These are phyloP conservation scores for Spilarctia lutea DNA, from an alignment of 2,888 invertebrate species.

Conservation along the genomic window DNA sequence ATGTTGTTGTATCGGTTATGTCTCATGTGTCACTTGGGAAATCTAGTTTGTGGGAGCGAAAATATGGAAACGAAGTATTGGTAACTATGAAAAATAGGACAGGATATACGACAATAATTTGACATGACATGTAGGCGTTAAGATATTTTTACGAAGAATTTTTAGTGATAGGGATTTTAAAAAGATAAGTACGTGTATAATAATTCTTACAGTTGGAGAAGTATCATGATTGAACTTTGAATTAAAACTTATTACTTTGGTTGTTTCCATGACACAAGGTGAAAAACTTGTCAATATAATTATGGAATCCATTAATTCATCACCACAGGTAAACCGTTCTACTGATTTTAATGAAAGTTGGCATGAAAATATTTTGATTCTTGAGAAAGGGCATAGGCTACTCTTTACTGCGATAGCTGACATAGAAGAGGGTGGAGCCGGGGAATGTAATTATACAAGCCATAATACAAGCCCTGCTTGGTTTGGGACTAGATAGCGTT, in stretches of 20 bases:
- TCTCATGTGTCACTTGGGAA: constrained; percentile 40
- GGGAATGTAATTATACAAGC: too few relatives aligned
- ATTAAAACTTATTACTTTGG: background rate
- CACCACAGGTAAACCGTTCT: too few relatives aligned
- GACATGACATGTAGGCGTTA: background rate
- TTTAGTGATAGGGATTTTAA: background rate
- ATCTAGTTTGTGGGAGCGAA: constrained; percentile 32
- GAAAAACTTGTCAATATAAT: too few relatives aligned
- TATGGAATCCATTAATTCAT: too few relatives aligned
- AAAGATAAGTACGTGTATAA: background rate
- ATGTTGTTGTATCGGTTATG: constrained; percentile 30
- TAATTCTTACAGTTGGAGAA: background rate
- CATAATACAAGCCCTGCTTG: too few relatives aligned
- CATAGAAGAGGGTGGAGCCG: too few relatives aligned
- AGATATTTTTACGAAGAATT: background rate
- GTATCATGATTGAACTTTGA: background rate
- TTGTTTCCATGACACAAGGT: too few relatives aligned
- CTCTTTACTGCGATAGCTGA: too few relatives aligned
- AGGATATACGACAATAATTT: background rate
- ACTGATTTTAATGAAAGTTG: too few relatives aligned
- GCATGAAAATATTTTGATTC: too few relatives aligned
- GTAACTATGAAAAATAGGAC: constrained; percentile 19
- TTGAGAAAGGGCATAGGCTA: too few relatives aligned
- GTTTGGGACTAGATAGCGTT: too few relatives aligned
- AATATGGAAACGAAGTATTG: constrained; percentile 35